These are phyloP conservation scores for Sclerodermus sp. DNA, from an alignment of 2,888 invertebrate genomes.

Conservation along the genomic window DNA sequence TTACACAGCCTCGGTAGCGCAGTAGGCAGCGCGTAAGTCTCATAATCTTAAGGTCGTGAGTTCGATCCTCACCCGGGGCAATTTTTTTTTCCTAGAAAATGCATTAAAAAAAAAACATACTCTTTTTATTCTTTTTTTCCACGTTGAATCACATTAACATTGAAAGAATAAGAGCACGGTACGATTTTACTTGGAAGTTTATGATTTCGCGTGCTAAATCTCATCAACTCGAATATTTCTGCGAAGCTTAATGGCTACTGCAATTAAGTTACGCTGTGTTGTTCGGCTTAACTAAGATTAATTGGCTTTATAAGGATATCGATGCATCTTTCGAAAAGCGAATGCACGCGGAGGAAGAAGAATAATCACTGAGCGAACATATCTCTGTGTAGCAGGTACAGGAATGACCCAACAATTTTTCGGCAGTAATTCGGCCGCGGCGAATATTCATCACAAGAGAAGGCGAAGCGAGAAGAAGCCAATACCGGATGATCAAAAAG, in stretches of 20 bases:
- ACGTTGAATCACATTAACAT: neutral
- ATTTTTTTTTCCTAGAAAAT: constrained; percentile 31
- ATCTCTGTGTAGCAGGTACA: no score
- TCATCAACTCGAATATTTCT: no score
- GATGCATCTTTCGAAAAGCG: no score
- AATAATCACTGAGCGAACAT: no score
- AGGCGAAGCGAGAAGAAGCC: constrained; percentile 82
- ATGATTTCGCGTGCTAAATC: no score
- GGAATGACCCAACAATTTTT: constrained; percentile 28
- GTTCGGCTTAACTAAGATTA: no score
- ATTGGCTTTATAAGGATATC: no score
- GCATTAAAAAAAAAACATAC: no score
- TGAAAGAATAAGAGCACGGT: neutral
- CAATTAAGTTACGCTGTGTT: constrained; percentile 15
- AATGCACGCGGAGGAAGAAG: neutral
- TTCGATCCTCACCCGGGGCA: constrained; percentile 92
- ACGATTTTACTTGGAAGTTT: neutral
- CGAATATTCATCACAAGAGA: constrained; percentile 38
- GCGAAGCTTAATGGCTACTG: constrained; percentile 12
- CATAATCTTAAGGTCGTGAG: constrained; percentile 79
- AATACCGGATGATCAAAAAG: constrained; percentile 84
- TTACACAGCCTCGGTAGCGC: constrained; percentile 53
- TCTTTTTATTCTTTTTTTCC: constrained; percentile 10
- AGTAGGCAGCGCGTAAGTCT: constrained; percentile 54
- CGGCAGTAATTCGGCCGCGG: constrained; percentile 19